Evolutionary conservation across 2,113 vertebrate species (phyloP).

Genomic region (Oncorhynchus masou): DNA sequence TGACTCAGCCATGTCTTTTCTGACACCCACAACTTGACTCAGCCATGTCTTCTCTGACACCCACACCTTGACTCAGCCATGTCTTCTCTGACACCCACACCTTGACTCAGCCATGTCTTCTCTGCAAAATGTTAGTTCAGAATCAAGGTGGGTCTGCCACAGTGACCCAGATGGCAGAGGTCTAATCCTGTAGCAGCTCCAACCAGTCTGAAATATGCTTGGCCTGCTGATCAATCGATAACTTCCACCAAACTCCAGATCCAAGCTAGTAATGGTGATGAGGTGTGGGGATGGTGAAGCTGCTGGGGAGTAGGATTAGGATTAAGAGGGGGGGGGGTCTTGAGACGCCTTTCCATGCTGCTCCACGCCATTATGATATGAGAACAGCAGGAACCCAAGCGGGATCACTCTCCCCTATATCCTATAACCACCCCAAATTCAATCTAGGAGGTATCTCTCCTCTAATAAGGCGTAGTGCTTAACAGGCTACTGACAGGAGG

Average conservation of each 20-base stretch:
- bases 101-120: not conserved
- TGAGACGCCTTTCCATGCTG: constrained; percentile 1
- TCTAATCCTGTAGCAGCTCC: constrained; percentile 30
- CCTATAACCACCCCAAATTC: constrained; percentile 33
- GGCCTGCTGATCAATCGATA: constrained; percentile 28
- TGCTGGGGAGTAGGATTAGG: not conserved
- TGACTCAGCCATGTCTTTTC: no score
- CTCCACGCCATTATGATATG: constrained; percentile 27
- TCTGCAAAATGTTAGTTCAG: not conserved
- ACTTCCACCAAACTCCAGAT: constrained; percentile 9
- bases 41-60: not conserved
- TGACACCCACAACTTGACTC: not conserved
- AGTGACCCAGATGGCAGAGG: constrained; percentile 25
- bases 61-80: no score
- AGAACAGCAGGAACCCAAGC: constrained; percentile 16
- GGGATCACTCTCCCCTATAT: constrained; percentile 13
- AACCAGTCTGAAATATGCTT: constrained; percentile 13
- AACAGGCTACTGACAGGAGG: constrained; percentile 26
- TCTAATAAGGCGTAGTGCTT: constrained; percentile 41
- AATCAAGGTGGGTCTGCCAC: not conserved
- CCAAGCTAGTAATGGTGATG: not conserved
- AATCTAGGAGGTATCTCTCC: constrained; percentile 31
- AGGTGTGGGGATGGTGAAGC: not conserved
- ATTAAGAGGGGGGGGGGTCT: not conserved
- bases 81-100: no score